Evolutionary conservation across 2,888 invertebrate genomes (phyloP), one percentile per base, ranked within the genome.

Genomic region (Vanessa cardui): DNA sequence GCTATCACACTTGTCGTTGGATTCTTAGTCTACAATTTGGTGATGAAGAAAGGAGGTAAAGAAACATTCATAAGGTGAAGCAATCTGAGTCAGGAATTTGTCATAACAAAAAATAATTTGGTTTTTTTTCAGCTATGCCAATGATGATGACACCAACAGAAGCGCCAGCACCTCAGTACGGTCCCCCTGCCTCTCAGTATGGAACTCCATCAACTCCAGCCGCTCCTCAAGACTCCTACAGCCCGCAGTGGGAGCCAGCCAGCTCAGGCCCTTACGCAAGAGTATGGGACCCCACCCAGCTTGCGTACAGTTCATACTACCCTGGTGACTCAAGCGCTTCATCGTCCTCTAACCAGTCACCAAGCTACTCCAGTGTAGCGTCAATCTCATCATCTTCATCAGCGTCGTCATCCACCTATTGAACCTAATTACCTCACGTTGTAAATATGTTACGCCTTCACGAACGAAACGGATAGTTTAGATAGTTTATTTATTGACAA

Each of bases 1-100:
- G 97, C 97, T 72, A 95, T 97, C 81, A 93, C 96, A 46, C 92
- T 97, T 71, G 97, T 97, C 58, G 93, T 97, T 62, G 97, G 96
- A 69, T 97, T 97, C 93, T 93, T 97, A 61, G 94, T 96, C 75
- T 95, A 96, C 86, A 96, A 97, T 82, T 90, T 97, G 79, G 87
- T 96, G 70, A 80, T 89, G 85, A 96, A 96, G 86, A 97, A 97
- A 93, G 94, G 95, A 86, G 96, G 96, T 90, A 89, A 90, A 90
- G 69, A 56, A 54, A 26, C 39, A 12, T 39, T 12, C 12, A 12
- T 39, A 39, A 39, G 3, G 1, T 12, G 12, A 39, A 39, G 12
- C 12, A 39, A 1, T 9, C 7, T 39, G 31, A 45, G 12, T 45
- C 15, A 45, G 9, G 1, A 9, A 7, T 7, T 47, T 15, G 50